Percentiles rank a stretch among this genome's conserved stretches.
phyloP scores from a whole-genome alignment of 2,113 vertebrate genomes.

The Melierax canorus region DNA sequence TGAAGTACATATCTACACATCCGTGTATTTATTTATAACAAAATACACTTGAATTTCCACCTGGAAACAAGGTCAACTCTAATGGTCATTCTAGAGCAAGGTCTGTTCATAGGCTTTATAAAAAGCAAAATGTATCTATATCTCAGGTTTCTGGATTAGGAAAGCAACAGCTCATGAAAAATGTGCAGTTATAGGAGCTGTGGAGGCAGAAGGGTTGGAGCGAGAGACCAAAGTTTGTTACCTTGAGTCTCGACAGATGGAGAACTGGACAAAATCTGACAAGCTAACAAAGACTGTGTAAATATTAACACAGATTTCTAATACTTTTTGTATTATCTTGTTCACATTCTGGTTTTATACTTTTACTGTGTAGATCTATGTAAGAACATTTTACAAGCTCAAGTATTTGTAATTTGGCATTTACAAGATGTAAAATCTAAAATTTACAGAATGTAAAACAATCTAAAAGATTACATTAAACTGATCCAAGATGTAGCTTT shows the following conservation, averaged over 20 bases:
- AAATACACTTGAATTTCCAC: neutral
- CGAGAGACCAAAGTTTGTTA: neutral
- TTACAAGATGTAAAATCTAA: neutral
- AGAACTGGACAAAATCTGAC: neutral
- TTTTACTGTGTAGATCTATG: neutral
- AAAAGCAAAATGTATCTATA: neutral
- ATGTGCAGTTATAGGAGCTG: neutral
- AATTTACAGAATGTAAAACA: neutral
- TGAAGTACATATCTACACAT: neutral
- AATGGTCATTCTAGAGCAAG: neutral
- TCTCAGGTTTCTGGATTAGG: neutral
- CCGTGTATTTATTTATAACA: neutral
- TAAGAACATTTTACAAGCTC: neutral
- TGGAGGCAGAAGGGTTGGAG: neutral
- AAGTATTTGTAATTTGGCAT: neutral
- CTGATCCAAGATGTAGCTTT: neutral
- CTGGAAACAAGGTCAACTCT: neutral
- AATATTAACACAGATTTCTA: neutral
- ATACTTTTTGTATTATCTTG: neutral
- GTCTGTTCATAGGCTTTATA: neutral
- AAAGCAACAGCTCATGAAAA: neutral
- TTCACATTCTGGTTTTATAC: neutral
- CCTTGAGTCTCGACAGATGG: neutral
- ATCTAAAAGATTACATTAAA: neutral
- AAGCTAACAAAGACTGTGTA: neutral